A percentile compares a stretch with the other conserved stretches of the same genome.
phyloP scores from a whole-genome alignment of 2,888 invertebrate species.

The Caprella mutica region DNA sequence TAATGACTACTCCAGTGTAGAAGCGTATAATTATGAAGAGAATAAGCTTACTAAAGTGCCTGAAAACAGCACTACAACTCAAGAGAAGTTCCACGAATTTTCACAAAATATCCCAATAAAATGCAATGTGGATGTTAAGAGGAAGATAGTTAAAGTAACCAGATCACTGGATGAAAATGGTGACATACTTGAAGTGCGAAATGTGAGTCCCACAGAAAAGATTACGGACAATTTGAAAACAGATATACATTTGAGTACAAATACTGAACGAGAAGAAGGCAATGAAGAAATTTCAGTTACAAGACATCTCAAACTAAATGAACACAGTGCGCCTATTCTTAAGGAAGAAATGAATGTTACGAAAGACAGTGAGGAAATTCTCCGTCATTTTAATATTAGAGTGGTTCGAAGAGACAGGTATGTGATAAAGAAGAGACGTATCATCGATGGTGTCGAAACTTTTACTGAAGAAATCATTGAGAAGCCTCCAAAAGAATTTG shows the following conservation, averaged over 20 bases:
- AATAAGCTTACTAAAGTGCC: no score
- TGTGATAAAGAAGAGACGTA: neutral
- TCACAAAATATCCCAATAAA: neutral
- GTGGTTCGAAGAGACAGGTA: slow-evolving; percentile 4
- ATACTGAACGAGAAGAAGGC: no score
- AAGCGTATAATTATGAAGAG: no score
- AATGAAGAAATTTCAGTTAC: no score
- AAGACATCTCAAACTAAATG: no score
- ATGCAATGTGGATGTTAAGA: neutral
- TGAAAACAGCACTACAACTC: no score
- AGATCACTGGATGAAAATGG: neutral
- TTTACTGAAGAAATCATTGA: neutral
- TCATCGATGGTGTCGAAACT: neutral
- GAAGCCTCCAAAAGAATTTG: neutral
- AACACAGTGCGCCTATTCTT: neutral
- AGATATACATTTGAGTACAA: no score
- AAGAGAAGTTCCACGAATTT: no score
- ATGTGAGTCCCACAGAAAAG: neutral
- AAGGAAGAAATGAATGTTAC: neutral
- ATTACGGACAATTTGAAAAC: no score
- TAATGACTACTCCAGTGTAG: no score
- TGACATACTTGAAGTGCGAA: neutral
- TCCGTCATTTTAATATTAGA: neutral
- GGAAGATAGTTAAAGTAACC: neutral
- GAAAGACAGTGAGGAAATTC: neutral